Conservation (phyloP, 1,140 invertebrate species). For the Bradynema listronoti region DNA sequence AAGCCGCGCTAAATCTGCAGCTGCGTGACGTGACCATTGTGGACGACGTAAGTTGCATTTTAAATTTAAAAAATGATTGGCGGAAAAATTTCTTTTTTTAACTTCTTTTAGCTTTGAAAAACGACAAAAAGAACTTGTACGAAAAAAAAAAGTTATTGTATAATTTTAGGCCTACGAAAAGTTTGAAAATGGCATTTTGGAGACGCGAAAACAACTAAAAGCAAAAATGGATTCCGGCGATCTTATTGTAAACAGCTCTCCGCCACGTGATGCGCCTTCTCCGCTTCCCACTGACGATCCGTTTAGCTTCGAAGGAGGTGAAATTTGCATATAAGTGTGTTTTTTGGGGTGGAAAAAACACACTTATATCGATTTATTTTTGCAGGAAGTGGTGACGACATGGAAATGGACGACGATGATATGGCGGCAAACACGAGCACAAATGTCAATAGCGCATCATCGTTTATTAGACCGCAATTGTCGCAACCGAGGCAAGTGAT, state of each 20-base stretch:
- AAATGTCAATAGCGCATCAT: constrained; percentile 13
- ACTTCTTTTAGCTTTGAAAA: too few relatives aligned
- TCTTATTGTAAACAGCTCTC: constrained; percentile 29
- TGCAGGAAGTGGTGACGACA: constrained; percentile 25
- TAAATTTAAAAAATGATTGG: constrained; percentile 13
- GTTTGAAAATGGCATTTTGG: constrained; percentile 33
- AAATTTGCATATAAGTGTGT: too few relatives aligned
- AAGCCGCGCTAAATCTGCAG: constrained; percentile 35
- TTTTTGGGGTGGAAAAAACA: too few relatives aligned
- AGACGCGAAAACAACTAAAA: constrained; percentile 28
- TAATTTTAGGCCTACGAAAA: constrained; percentile 38
- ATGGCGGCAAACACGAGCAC: constrained; percentile 23
- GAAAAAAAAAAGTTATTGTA: too few relatives aligned
- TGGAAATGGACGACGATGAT: constrained; percentile 55
- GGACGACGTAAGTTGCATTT: constrained; percentile 34
- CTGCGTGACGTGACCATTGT: constrained; percentile 45
- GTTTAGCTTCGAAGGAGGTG: constrained; percentile 26
- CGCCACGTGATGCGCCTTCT: constrained; percentile 45
- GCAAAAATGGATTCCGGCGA: constrained; percentile 24
- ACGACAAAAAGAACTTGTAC: too few relatives aligned
- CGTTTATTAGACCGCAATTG: too few relatives aligned
- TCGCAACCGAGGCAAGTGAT: too few relatives aligned
- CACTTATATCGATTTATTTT: background rate
- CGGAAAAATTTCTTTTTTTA: background rate
- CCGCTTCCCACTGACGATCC: constrained; percentile 36